Conservation (phyloP, 1,140 invertebrate genomes). For the Phortica variegata region DNA sequence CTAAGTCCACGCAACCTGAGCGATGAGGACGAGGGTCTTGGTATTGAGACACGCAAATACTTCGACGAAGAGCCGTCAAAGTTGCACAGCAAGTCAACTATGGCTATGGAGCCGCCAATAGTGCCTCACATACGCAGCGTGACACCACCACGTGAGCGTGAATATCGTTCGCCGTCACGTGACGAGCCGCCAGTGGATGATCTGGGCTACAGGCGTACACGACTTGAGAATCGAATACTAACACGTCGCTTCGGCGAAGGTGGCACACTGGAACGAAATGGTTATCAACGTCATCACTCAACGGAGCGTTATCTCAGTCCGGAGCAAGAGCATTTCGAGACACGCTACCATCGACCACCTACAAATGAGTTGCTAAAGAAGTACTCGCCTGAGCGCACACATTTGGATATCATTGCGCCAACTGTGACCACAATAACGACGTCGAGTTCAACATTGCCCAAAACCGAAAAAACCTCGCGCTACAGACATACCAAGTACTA, state of each 20-base stretch:
- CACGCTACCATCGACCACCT: conserved; percentile 26
- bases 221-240: conserved; percentile 69
- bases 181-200: conserved; percentile 62
- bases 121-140: conserved; percentile 49
- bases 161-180: conserved; percentile 54
- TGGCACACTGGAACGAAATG: conserved; percentile 31
- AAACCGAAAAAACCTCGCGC: conserved; percentile 42
- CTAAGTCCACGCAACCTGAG: conserved; percentile 49
- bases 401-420: conserved; percentile 28
- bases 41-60: conserved; percentile 63
- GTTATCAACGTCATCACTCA: conserved; percentile 6
- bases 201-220: conserved; percentile 69
- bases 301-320: conserved; percentile 25
- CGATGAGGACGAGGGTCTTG: conserved; percentile 75
- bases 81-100: conserved; percentile 13
- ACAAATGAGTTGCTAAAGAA: conserved; percentile 27
- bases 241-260: conserved; percentile 47
- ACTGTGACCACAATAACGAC: background rate
- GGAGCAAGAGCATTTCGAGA: conserved; percentile 21
- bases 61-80: conserved; percentile 51
- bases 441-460: conserved; percentile 23
- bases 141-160: conserved; percentile 40
- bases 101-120: conserved; percentile 40
- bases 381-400: conserved; percentile 27
- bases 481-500: conserved; percentile 54